phyloP scores from a whole-genome alignment of 2,797 vertebrate species.

The Decapterus maruadsi region DNA sequence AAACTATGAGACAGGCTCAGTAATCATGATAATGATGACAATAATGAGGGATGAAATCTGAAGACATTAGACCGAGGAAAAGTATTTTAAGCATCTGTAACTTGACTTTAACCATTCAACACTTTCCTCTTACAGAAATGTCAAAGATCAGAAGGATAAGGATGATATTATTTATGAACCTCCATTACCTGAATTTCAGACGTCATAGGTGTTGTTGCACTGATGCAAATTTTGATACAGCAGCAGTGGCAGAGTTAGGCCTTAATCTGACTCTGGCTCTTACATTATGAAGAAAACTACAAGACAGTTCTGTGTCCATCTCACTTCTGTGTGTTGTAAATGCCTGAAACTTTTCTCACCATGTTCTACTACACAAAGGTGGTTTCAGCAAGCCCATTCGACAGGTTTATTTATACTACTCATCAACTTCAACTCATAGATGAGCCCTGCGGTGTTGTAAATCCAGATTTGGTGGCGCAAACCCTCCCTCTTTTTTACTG shows the following conservation, averaged over 20 bases:
- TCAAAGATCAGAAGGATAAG: conserved; percentile 1
- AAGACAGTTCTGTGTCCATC: conserved; percentile 2
- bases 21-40: not conserved
- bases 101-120: not conserved
- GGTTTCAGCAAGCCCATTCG: not conserved
- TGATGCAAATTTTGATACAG: not conserved
- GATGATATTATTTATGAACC: not conserved
- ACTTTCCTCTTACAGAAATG: not conserved
- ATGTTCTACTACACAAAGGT: conserved; percentile 4
- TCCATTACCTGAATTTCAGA: not conserved
- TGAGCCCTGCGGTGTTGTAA: conserved; percentile 1
- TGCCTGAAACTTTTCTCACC: conserved; percentile 2
- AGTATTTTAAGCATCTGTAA: not conserved
- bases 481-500: not conserved
- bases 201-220: too few species aligned
- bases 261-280: not conserved
- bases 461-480: not conserved
- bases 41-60: conserved; percentile 5
- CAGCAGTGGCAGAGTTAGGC: not conserved
- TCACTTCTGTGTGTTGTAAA: not conserved
- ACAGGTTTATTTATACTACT: conserved; percentile 17
- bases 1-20: not conserved
- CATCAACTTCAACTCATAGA: conserved; percentile 28
- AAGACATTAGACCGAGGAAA: not conserved
- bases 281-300: not conserved